Evolutionary conservation across 2,113 vertebrate species (phyloP).

Genomic region (Gavialis gangeticus): DNA sequence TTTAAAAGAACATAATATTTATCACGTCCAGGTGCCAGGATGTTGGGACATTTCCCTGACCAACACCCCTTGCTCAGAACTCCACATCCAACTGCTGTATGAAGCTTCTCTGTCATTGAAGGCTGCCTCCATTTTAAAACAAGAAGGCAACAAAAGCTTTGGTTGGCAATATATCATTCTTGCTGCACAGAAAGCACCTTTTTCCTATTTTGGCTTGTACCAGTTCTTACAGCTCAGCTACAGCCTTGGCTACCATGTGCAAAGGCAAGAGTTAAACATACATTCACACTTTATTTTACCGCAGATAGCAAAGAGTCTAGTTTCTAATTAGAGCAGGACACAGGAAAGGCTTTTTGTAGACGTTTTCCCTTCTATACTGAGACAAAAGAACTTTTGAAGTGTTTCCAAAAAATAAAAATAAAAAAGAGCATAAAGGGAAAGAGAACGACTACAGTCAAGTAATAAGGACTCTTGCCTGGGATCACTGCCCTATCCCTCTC

Average conservation of each 20-base stretch:
- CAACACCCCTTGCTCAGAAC: background rate
- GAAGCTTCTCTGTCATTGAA: background rate
- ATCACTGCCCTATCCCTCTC: too few relatives aligned
- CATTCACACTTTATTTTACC: background rate
- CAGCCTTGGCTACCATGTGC: background rate
- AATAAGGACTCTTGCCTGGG: too few relatives aligned
- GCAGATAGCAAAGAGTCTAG: background rate
- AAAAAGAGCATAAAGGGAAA: too few relatives aligned
- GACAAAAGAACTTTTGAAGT: background rate
- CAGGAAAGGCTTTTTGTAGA: background rate
- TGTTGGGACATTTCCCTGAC: conserved; percentile 17
- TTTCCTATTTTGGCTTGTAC: conserved; percentile 1
- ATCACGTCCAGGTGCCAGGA: background rate
- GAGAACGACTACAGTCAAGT: too few relatives aligned
- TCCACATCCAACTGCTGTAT: background rate
- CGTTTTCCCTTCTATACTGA: background rate
- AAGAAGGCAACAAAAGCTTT: background rate
- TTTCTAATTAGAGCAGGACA: background rate
- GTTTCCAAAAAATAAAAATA: background rate
- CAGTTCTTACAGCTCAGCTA: background rate
- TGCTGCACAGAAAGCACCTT: background rate
- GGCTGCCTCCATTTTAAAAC: conserved; percentile 24
- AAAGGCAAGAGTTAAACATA: background rate
- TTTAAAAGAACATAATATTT: background rate
- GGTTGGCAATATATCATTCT: background rate